These are phyloP conservation scores for Corydoras maculifer DNA, from an alignment of 2,113 vertebrate species.

Conservation along the genomic window DNA sequence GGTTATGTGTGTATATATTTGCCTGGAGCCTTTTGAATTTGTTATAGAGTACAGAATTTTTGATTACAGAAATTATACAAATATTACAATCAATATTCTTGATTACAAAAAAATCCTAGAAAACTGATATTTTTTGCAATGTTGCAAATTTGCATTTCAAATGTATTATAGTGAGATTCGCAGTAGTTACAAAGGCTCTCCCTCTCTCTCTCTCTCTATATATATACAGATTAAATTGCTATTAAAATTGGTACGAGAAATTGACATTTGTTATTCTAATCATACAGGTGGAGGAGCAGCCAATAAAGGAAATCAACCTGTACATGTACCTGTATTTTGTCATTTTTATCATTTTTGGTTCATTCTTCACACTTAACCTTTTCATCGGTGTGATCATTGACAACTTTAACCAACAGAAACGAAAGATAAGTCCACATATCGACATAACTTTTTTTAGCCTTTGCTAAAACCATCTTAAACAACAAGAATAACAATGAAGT, in stretches of 20 bases:
- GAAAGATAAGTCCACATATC: slow-evolving; percentile 81
- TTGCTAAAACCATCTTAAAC: background rate
- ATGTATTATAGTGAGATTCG: too few species aligned
- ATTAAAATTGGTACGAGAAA: background rate
- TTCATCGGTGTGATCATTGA: slow-evolving; percentile 98
- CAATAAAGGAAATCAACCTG: slow-evolving; percentile 78
- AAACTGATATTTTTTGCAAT: too few species aligned
- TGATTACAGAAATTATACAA: too few species aligned
- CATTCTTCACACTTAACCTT: slow-evolving; percentile 95
- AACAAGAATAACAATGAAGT: slow-evolving; percentile 60
- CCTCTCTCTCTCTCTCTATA: too few species aligned
- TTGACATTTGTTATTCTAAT: slow-evolving; percentile 2
- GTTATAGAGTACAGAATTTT: too few species aligned
- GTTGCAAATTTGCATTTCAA: too few species aligned
- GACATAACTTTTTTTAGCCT: too few species aligned
- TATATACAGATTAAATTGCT: background rate
- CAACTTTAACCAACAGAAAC: slow-evolving; percentile 98
- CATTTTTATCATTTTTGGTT: slow-evolving; percentile 92
- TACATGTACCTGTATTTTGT: slow-evolving; percentile 98
- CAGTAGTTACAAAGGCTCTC: background rate
- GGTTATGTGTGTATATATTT: background rate
- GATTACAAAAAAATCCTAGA: too few species aligned
- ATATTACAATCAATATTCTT: too few species aligned
- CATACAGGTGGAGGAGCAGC: slow-evolving; percentile 67
- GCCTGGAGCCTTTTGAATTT: too few species aligned